Conservation (phyloP, 2,797 vertebrate species). For the Trichosurus vulpecula region DNA sequence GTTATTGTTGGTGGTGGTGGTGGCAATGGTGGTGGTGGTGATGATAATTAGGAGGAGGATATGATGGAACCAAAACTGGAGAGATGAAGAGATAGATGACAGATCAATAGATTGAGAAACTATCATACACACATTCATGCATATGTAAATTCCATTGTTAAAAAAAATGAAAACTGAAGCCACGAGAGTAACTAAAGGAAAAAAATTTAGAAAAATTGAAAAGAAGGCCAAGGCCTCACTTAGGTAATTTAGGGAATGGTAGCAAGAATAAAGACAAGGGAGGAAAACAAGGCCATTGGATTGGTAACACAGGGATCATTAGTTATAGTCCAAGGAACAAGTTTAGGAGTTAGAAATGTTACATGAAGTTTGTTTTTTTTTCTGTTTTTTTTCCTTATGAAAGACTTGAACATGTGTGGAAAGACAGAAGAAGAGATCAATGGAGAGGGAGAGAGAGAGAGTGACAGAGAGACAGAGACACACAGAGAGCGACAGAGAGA, state of each 20-base stretch:
- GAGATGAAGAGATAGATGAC: background rate
- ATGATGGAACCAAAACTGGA: background rate
- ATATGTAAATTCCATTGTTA: background rate
- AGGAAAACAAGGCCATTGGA: background rate
- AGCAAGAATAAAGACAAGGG: background rate
- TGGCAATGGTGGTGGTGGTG: background rate
- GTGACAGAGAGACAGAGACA: no score
- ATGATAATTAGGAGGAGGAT: background rate
- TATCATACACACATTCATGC: background rate
- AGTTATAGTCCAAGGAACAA: background rate
- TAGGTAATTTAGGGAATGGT: background rate
- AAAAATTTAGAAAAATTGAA: background rate
- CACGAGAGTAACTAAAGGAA: background rate
- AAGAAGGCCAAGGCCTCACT: background rate
- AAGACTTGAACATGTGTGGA: background rate
- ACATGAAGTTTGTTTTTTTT: no score
- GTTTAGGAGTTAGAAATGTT: background rate
- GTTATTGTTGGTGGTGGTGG: background rate
- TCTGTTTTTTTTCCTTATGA: no score
- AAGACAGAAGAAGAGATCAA: no score
- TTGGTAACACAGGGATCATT: background rate
- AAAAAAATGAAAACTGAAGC: background rate
- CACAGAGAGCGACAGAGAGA: no score
- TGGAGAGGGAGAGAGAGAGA: no score
- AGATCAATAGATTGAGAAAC: background rate